Conservation (phyloP, 2,888 invertebrate genomes). For the Aphidius colemani region DNA sequence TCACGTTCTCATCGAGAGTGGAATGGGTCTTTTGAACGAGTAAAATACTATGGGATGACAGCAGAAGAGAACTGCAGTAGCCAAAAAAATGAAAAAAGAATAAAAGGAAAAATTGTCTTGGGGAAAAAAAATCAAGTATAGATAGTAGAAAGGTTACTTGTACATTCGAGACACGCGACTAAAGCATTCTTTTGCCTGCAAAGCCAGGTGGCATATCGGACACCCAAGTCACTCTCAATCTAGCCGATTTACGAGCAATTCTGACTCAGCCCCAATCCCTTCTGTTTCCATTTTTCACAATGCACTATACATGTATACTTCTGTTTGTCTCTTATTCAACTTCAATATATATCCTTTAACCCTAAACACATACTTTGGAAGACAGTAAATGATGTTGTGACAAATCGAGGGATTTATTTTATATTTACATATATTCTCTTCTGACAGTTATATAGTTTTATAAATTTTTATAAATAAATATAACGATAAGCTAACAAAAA, state of each 20-base stretch:
- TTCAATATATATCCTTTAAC: not conserved
- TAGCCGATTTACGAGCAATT: conserved; percentile 42
- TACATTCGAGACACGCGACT: conserved; percentile 40
- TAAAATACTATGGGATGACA: conserved; percentile 12
- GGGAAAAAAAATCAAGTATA: conserved; percentile 1
- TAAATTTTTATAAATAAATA: not conserved
- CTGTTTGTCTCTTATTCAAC: conserved; percentile 21
- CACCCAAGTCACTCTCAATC: conserved; percentile 46
- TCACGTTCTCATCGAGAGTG: conserved; percentile 33
- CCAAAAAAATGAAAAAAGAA: conserved; percentile 6
- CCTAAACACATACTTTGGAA: not conserved
- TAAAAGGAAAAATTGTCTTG: conserved; percentile 16
- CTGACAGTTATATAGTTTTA: not conserved
- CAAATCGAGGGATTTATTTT: conserved; percentile 1
- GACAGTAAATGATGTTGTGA: conserved; percentile 14
- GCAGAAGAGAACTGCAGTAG: conserved; percentile 5
- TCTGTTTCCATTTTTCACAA: not conserved
- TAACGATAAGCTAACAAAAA: too few relatives aligned
- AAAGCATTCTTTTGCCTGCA: conserved; percentile 35
- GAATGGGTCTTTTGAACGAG: conserved; percentile 9
- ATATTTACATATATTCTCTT: not conserved
- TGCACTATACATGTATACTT: conserved; percentile 2
- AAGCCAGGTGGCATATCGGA: conserved; percentile 41
- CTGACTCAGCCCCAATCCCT: conserved; percentile 19
- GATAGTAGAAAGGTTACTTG: conserved; percentile 30